phyloP scores from a whole-genome alignment of 1,140 invertebrate genomes.

The Mesaphorura yosii region DNA sequence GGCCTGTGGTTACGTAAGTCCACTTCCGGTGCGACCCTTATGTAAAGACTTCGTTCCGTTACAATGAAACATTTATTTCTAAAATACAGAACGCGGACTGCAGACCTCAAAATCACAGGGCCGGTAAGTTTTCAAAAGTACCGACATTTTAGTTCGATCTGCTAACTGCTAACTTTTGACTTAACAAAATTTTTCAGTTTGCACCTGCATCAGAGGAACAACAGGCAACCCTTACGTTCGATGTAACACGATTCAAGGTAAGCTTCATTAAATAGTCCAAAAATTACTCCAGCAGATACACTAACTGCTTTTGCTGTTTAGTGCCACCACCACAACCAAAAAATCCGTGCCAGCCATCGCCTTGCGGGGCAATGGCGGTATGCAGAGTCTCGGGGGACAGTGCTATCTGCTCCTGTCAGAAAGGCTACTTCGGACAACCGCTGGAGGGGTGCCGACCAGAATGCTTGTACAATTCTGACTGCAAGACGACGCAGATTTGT shows the following conservation, averaged over 20 bases:
- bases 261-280: background rate
- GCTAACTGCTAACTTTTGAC: constrained; percentile 6
- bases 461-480: constrained; percentile 61
- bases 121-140: too few relatives aligned
- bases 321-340: background rate
- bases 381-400: constrained; percentile 39
- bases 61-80: too few relatives aligned
- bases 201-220: constrained; percentile 28
- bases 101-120: too few relatives aligned
- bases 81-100: too few relatives aligned
- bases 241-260: constrained; percentile 23
- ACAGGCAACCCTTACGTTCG: constrained; percentile 32
- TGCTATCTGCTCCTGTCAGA: constrained; percentile 51
- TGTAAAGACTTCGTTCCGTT: too few relatives aligned
- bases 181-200: constrained; percentile 10
- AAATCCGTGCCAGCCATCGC: constrained; percentile 53
- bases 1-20: constrained; percentile 63
- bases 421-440: constrained; percentile 32
- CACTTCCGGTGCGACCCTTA: too few relatives aligned
- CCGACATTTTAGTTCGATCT: too few relatives aligned
- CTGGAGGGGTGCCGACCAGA: constrained; percentile 35
- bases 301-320: background rate
- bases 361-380: constrained; percentile 63
- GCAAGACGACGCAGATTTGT: constrained; percentile 57
- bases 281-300: background rate